Conservation (phyloP, 2,888 invertebrate species). For the Ceraclea dissimilis region DNA sequence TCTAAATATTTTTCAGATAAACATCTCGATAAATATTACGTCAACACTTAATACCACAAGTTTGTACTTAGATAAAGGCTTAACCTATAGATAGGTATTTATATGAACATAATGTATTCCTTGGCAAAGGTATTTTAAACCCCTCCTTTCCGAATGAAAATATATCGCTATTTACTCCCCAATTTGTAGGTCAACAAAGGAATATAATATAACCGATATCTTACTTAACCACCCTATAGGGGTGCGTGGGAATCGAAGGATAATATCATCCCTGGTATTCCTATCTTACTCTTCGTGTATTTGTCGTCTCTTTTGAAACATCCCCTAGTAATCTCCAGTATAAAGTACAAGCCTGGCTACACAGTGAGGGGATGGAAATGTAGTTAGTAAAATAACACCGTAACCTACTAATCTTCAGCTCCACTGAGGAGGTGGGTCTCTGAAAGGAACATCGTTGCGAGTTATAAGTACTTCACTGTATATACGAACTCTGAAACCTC, state of each 20-base stretch:
- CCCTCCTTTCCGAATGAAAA: neutral
- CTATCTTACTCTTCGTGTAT: neutral
- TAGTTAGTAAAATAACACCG: neutral
- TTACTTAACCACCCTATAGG: neutral
- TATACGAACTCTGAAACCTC: too few species aligned
- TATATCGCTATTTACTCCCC: neutral
- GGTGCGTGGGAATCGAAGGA: neutral
- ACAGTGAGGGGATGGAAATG: neutral
- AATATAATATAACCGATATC: neutral
- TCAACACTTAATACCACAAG: too few species aligned
- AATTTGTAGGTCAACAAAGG: conserved; percentile 1
- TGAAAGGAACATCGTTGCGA: too few species aligned
- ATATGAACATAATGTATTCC: too few species aligned
- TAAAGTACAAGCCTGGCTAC: neutral
- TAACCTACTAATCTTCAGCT: neutral
- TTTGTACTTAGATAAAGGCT: too few species aligned
- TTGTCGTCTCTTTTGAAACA: neutral
- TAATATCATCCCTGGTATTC: neutral
- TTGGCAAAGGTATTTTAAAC: too few species aligned
- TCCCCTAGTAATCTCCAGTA: neutral
- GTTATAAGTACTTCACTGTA: too few species aligned
- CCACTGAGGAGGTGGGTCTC: neutral
- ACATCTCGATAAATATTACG: too few species aligned
- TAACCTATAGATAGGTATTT: too few species aligned
- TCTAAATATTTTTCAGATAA: too few species aligned